These are phyloP conservation scores for Magallana nippona DNA, from an alignment of 2,888 invertebrate genomes.

Conservation along the genomic window DNA sequence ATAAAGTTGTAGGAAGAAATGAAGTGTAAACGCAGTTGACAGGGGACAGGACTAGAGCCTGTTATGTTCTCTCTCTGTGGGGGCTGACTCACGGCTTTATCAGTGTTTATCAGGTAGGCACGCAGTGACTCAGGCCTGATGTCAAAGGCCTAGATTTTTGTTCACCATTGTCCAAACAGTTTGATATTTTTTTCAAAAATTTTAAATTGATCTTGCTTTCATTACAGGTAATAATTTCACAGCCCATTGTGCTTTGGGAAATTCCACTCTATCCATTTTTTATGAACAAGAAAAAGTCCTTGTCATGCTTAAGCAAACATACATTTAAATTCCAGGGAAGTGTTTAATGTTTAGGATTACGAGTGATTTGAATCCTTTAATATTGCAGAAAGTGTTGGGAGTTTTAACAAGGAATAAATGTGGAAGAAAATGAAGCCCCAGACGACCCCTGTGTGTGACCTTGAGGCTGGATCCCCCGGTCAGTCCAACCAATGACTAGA, in stretches of 20 bases:
- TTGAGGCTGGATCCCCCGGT: not conserved
- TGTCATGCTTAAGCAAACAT: slow-evolving; percentile 15
- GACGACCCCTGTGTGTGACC: not conserved
- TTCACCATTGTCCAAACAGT: slow-evolving; percentile 21
- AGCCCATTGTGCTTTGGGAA: slow-evolving; percentile 11
- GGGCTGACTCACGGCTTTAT: slow-evolving; percentile 14
- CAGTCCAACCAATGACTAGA: slow-evolving; percentile 8
- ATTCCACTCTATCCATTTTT: not conserved
- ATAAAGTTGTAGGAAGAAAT: slow-evolving; percentile 7
- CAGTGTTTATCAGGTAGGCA: slow-evolving; percentile 13
- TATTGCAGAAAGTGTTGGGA: slow-evolving; percentile 14
- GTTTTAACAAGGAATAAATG: not conserved
- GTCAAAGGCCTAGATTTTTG: slow-evolving; percentile 1
- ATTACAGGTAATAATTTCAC: slow-evolving; percentile 17
- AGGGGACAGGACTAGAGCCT: not conserved
- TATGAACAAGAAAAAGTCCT: not conserved
- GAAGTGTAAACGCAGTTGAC: not conserved
- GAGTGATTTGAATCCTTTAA: slow-evolving; percentile 26
- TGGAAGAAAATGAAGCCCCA: not conserved
- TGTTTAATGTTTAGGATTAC: slow-evolving; percentile 1
- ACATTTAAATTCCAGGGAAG: slow-evolving; percentile 30
- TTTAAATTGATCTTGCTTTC: slow-evolving; percentile 4
- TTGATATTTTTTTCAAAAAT: not conserved
- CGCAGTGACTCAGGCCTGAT: slow-evolving; percentile 6
- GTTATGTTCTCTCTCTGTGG: not conserved